Evolutionary conservation across 2,113 vertebrate species (phyloP).

Genomic region (Harpagus bidentatus): DNA sequence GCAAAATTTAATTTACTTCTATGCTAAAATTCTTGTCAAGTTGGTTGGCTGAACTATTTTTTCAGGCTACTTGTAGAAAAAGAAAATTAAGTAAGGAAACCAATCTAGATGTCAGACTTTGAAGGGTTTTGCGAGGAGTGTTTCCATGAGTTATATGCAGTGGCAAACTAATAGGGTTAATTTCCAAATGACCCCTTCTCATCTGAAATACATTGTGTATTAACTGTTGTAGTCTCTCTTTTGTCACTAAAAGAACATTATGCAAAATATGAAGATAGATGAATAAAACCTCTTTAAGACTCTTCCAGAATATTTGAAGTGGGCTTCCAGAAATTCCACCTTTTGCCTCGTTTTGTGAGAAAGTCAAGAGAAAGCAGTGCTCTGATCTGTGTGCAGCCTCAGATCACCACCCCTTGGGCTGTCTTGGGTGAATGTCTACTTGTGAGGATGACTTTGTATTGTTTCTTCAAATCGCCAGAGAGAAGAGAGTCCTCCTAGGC

Average conservation of each 20-base stretch:
- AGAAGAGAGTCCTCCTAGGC: background rate
- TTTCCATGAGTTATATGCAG: background rate
- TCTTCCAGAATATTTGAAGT: background rate
- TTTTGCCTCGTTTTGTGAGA: background rate
- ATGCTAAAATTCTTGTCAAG: background rate
- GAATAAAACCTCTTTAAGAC: background rate
- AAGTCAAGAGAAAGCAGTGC: background rate
- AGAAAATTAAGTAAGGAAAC: background rate
- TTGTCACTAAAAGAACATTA: background rate
- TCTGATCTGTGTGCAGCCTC: background rate
- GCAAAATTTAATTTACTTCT: background rate
- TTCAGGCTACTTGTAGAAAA: background rate
- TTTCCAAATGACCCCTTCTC: background rate
- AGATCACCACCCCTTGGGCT: background rate
- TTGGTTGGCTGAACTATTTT: background rate
- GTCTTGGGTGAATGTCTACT: background rate
- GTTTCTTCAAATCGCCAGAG: background rate
- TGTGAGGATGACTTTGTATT: background rate
- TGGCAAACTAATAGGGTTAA: background rate
- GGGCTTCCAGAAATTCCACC: background rate
- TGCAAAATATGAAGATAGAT: background rate
- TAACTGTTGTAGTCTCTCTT: background rate
- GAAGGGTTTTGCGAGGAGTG: background rate
- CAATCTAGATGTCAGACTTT: background rate
- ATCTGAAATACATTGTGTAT: background rate